phyloP scores from a whole-genome alignment of 2,113 vertebrate genomes.

The Bubo bubo region DNA sequence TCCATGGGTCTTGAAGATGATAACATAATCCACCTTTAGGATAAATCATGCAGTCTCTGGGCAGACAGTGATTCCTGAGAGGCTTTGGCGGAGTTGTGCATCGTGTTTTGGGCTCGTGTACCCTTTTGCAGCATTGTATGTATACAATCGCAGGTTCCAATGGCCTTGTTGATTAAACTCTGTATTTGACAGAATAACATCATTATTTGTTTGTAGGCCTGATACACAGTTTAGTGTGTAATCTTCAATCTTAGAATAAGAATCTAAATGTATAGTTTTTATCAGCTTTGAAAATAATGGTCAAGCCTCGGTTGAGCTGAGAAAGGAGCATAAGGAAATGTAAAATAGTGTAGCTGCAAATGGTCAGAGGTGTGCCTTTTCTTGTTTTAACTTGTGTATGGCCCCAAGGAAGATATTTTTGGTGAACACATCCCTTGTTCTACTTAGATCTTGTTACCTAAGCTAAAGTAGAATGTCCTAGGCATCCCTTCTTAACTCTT shows the following conservation, averaged over 20 bases:
- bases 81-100: not conserved
- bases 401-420: not conserved
- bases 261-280: not conserved
- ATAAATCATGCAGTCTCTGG: not conserved
- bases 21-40: not conserved
- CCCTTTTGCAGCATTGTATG: not conserved
- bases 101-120: not conserved
- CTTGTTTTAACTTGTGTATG: not conserved
- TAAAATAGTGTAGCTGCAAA: not conserved
- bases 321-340: not conserved
- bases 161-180: not conserved
- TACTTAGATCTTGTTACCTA: not conserved
- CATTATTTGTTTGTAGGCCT: not conserved
- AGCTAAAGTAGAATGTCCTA: not conserved
- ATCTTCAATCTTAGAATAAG: not conserved
- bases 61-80: not conserved
- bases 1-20: not conserved
- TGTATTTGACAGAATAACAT: not conserved
- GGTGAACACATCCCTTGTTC: not conserved
- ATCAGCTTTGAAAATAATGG: not conserved
- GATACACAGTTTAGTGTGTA: not conserved
- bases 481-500: not conserved
- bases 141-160: fast-evolving
- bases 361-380: not conserved
- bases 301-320: not conserved